These are phyloP conservation scores for Apodemia hepburni DNA, from an alignment of 2,888 invertebrate genomes.

Conservation along the genomic window DNA sequence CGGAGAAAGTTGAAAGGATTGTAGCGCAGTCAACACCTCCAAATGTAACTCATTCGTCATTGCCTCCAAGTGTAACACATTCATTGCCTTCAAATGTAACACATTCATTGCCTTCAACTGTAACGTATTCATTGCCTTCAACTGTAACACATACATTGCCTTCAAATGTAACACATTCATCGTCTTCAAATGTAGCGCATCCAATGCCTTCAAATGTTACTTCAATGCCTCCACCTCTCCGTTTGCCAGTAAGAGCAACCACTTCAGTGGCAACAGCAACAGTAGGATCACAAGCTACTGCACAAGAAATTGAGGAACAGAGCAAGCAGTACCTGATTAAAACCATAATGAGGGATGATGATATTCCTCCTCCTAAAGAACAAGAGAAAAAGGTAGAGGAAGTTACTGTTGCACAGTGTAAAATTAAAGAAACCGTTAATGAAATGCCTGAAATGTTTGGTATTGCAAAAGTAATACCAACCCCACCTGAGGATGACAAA, in stretches of 20 bases:
- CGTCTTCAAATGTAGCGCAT: background rate
- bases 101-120: background rate
- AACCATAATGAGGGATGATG: conserved; percentile 92
- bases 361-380: conserved; percentile 84
- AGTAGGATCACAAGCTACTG: conserved; percentile 68
- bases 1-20: conserved; percentile 29
- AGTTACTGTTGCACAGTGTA: conserved; percentile 66
- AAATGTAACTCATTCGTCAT: background rate
- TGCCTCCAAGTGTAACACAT: background rate
- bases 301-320: conserved; percentile 82
- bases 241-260: conserved; percentile 50
- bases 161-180: background rate
- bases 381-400: conserved; percentile 79
- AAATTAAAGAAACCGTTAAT: conserved; percentile 53
- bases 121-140: background rate
- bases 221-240: conserved; percentile 62
- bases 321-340: conserved; percentile 92
- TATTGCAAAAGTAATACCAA: conserved; percentile 60
- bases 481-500: conserved; percentile 43
- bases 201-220: background rate
- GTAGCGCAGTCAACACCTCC: conserved; percentile 27
- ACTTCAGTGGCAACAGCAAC: conserved; percentile 61
- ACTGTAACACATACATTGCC: background rate
- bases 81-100: background rate
- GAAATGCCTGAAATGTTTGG: conserved; percentile 79